A percentile compares a stretch with the other conserved stretches of the same genome.
These are phyloP conservation scores for Athene cunicularia DNA, from an alignment of 2,113 vertebrate genomes.

Conservation along the genomic window DNA sequence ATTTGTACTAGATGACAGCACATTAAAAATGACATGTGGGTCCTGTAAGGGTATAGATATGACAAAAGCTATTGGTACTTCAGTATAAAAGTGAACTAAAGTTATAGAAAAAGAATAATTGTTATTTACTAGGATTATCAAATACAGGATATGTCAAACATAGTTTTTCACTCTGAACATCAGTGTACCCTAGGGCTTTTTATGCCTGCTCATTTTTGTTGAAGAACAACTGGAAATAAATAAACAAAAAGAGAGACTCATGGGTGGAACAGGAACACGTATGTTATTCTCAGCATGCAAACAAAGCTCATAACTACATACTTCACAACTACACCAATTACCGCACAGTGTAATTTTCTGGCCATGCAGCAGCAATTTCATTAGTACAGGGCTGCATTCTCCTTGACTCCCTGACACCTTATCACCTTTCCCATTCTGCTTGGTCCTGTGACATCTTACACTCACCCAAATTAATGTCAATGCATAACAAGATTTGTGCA, in stretches of 20 bases:
- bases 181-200: not conserved
- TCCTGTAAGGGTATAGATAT: not conserved
- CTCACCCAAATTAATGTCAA: not conserved
- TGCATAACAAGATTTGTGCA: conserved; percentile 35
- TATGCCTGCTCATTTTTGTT: not conserved
- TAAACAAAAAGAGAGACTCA: not conserved
- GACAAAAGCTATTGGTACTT: not conserved
- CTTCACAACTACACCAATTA: not conserved
- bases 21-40: not conserved
- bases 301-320: not conserved
- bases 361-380: not conserved
- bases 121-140: not conserved
- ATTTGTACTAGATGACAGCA: not conserved
- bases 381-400: not conserved
- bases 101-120: not conserved
- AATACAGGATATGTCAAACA: not conserved
- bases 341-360: not conserved
- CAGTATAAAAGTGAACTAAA: not conserved
- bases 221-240: not conserved
- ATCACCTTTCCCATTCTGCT: not conserved
- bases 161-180: not conserved
- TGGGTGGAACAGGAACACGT: not conserved
- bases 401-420: not conserved
- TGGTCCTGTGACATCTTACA: not conserved
- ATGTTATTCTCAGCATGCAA: not conserved